Base-by-base conservation (phyloP, 2,113 vertebrate species). In the Urocynchramus pylzowi region DNA sequence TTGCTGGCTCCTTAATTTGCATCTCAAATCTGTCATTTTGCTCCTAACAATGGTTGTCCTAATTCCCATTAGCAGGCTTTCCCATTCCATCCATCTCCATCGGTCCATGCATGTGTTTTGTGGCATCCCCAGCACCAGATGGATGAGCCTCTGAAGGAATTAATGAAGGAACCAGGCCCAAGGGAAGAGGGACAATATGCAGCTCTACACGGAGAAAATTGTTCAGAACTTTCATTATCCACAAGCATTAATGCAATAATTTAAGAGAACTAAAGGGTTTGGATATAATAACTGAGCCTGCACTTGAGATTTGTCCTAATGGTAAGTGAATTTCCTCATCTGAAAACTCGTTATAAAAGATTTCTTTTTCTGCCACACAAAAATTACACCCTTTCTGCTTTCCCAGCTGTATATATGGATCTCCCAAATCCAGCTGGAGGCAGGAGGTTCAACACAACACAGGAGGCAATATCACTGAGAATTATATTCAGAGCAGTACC, bases 141-240 rank as follows among this genome's bases (percentile, higher is more conserved):
- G 89, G 95, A 91, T 91, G 83, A 94, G 63, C 67, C 65, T 91
- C 71, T 79, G 90, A 96, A 97, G 87, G 82, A 94, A 93, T 52
- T 97, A 97, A 97, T 94, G 87, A 95, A 90, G 69, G 88, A 75
- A 44, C 64, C 87, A 69, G 73, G 89, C 85, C 70, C 68, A 82
- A 79, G 84, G 87, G 82, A 80, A 81, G 60, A 56, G 39, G 44
- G n/a, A 75, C 10, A 91, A 86, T 37, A 44, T 14, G 44, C 5
- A 88, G 71, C 59, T 83, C 86, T n/a, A 41, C 21, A 16, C 1
- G 1, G 6, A 80, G 63, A 39, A 83, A 83, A 81, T 15, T 18
- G 70, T 20, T 89, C 28, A 69, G 50, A 47, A 87, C 20, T 41
- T 81, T 44, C 64, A 52, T 30, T 81, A 80, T 42, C 52, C 22